These are phyloP conservation scores for Eulemur rubriventer DNA, from an alignment of 2,797 vertebrate genomes.

Conservation along the genomic window DNA sequence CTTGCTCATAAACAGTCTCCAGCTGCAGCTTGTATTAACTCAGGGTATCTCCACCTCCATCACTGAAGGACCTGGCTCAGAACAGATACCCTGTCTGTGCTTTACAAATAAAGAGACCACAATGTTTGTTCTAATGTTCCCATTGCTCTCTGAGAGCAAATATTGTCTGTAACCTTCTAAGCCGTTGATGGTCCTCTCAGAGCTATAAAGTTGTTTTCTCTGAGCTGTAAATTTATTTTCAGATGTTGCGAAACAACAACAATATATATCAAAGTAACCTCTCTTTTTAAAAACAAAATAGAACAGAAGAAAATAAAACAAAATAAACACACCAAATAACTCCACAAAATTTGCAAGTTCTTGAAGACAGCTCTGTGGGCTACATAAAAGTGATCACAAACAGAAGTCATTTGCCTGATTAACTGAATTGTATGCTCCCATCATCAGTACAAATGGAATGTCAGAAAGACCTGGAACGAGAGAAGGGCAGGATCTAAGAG, in stretches of 20 bases:
- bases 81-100: not conserved
- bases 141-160: not conserved
- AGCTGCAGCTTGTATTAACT: not conserved
- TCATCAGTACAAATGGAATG: not conserved
- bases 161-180: not conserved
- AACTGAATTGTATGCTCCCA: not conserved
- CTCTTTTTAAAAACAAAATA: not conserved
- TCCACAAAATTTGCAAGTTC: not conserved
- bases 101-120: not conserved
- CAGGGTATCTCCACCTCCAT: not conserved
- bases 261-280: not conserved
- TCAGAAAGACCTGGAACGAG: not conserved
- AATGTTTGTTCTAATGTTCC: not conserved
- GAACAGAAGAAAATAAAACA: not conserved
- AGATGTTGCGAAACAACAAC: not conserved
- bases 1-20: not conserved
- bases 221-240: slow-evolving; percentile 52
- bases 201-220: slow-evolving; percentile 29
- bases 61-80: not conserved
- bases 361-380: not conserved
- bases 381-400: not conserved
- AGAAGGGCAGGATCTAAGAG: rapidly evolving
- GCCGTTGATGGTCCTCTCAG: slow-evolving; percentile 26
- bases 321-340: not conserved
- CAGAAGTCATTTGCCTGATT: not conserved